Conservation (phyloP, 2,888 invertebrate genomes). For the Ormyrus labotus region DNA sequence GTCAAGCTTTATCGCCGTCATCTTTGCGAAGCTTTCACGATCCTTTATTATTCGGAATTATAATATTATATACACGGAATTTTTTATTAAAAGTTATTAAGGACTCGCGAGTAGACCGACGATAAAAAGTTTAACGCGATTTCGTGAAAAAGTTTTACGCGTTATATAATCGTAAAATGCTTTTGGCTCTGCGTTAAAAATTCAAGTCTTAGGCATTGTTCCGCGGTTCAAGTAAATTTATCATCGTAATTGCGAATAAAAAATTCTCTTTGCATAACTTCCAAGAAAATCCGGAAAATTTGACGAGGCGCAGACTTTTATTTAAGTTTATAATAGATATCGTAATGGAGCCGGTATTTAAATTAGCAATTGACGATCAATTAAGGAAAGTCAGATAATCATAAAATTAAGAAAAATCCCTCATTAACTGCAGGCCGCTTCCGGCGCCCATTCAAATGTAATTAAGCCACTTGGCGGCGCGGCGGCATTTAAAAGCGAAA, state of each 20-base stretch:
- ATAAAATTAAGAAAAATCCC: background rate
- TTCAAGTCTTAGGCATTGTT: background rate
- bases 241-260: conserved; percentile 5
- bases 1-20: no score
- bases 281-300: no score
- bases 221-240: background rate
- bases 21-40: no score
- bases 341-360: background rate
- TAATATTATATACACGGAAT: background rate
- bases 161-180: conserved; percentile 8
- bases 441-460: background rate
- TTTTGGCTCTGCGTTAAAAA: background rate
- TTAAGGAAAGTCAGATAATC: background rate
- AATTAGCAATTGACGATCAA: background rate
- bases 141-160: background rate
- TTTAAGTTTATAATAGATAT: background rate
- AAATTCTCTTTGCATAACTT: background rate
- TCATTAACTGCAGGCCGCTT: background rate
- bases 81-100: background rate
- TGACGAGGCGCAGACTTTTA: background rate
- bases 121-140: background rate
- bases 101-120: background rate
- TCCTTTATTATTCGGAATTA: no score
- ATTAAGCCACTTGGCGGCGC: background rate
- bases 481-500: background rate